Percentiles rank a stretch among this genome's conserved stretches.
Conservation (phyloP, 2,888 invertebrate species). For the Scaptomyza tumidula region DNA sequence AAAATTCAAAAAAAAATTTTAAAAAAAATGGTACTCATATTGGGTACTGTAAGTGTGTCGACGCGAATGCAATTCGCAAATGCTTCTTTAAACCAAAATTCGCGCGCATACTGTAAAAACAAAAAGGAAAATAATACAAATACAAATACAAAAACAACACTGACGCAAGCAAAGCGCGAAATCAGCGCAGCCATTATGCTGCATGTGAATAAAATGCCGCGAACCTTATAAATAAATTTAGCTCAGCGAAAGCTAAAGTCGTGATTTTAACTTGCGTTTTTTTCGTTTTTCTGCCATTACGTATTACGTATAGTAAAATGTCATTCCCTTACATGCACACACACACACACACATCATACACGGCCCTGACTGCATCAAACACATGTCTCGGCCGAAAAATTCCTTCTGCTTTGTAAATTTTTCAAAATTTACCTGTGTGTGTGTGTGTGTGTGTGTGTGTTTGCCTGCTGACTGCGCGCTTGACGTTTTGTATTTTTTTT, state of each 20-base stretch:
- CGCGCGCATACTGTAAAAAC: conserved; percentile 50
- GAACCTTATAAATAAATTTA: conserved; percentile 54
- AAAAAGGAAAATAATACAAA: conserved; percentile 20
- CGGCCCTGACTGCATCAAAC: conserved; percentile 54
- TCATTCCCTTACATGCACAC: conserved; percentile 68
- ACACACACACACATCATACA: conserved; percentile 13
- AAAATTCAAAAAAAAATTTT: conserved; percentile 51
- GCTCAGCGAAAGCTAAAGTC: conserved; percentile 40
- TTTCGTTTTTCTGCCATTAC: conserved; percentile 55
- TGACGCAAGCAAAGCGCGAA: conserved; percentile 22
- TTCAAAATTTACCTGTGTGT: conserved; percentile 47
- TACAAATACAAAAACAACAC: conserved; percentile 13
- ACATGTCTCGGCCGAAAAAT: conserved; percentile 66
- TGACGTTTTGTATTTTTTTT: conserved; percentile 29
- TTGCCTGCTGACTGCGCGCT: conserved; percentile 53
- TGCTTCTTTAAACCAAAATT: conserved; percentile 58
- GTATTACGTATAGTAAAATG: conserved; percentile 70
- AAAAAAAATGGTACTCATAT: conserved; percentile 45
- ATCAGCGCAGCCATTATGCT: conserved; percentile 31
- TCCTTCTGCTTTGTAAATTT: conserved; percentile 50
- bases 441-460: conserved; percentile 27
- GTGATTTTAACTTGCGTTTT: conserved; percentile 41
- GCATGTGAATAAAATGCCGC: conserved; percentile 51
- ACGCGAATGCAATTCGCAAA: conserved; percentile 36
- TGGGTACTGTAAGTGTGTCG: conserved; percentile 50